Base-by-base conservation (phyloP, 2,888 invertebrate species). In the Epirrhoe tristata region DNA sequence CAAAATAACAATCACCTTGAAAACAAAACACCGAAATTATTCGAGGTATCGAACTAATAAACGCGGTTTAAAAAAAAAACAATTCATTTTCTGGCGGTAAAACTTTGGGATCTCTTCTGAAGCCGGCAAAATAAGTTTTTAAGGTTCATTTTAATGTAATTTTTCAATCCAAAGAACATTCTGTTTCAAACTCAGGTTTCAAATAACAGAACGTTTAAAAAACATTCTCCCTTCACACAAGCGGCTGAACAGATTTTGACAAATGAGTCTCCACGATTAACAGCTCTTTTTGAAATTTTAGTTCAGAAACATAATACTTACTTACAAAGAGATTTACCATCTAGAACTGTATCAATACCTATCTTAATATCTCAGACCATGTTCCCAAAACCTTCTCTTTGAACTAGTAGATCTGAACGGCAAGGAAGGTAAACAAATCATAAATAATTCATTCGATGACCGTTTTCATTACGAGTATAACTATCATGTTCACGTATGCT, bases 381-480 rank as follows among this genome's bases (percentile, higher is more conserved):
- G 50, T 39, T 56, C 6, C 50, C 56, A 50, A 63, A 54, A 34
- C 8, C 16, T 5, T 24, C n/a, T 24, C n/a, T 52, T n/a, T n/a
- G n/a, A n/a, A n/a, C n/a, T n/a, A n/a, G n/a, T n/a, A n/a, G 36
- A 43, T 39, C 52, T 46, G 46, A 39, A 12, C 12, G 4, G 39
- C 39, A 66, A 63, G 50, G 66, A 66, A 68, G 69, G 72, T 74
- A 70, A 70, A 73, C 62, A 72, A 61, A 68, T 72, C 73, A 77
- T 83, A 79, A 84, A 84, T 84, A 83, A 84, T 84, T 84, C 83
- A 84, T 81, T 64, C 78, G 74, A 66, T 75, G 74, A 76, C 83
- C 79, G 77, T 78, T 81, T 82, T 79, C 77, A 78, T 82, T 81
- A n/a, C n/a, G n/a, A n/a, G n/a, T n/a, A 80, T 78, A 76, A 77